phyloP scores from a whole-genome alignment of 2,888 invertebrate species.

The Silvanus unidentatus region DNA sequence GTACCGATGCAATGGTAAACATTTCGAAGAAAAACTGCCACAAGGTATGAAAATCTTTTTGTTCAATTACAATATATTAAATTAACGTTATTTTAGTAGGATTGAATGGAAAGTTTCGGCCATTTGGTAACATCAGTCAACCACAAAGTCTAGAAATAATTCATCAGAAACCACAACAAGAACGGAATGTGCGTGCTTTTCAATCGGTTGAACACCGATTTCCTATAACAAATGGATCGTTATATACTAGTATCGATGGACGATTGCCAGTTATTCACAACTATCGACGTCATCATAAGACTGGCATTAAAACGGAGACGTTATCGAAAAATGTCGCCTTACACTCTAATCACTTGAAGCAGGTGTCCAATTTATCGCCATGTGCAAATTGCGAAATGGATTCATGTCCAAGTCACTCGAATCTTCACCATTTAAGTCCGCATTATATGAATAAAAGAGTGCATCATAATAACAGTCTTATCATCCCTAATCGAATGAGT shows the following conservation, averaged over 20 bases:
- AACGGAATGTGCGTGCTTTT: constrained; percentile 25
- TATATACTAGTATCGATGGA: constrained; percentile 50
- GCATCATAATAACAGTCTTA: constrained; percentile 22
- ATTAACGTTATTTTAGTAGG: constrained; percentile 36
- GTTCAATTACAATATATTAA: background rate
- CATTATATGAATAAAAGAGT: constrained; percentile 33
- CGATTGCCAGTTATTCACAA: constrained; percentile 51
- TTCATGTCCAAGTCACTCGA: constrained; percentile 34
- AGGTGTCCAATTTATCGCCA: constrained; percentile 16
- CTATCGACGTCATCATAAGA: constrained; percentile 42
- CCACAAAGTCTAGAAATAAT: constrained; percentile 41
- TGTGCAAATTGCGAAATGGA: constrained; percentile 32
- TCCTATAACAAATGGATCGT: constrained; percentile 55
- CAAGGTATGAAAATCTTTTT: constrained; percentile 36
- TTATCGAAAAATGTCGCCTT: constrained; percentile 36
- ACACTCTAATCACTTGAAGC: constrained; percentile 34
- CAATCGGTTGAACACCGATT: constrained; percentile 51
- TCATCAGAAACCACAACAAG: constrained; percentile 36
- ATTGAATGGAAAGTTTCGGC: constrained; percentile 56
- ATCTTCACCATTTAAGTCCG: constrained; percentile 35
- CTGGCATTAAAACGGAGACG: constrained; percentile 12
- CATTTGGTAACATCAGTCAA: constrained; percentile 46
- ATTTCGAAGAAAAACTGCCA: constrained; percentile 43
- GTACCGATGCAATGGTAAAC: constrained; percentile 43
- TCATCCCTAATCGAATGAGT: constrained; percentile 23